Percentiles rank a stretch among this genome's conserved stretches.
phyloP scores from a whole-genome alignment of 2,888 invertebrate species.

The Drosophila nigricruria region DNA sequence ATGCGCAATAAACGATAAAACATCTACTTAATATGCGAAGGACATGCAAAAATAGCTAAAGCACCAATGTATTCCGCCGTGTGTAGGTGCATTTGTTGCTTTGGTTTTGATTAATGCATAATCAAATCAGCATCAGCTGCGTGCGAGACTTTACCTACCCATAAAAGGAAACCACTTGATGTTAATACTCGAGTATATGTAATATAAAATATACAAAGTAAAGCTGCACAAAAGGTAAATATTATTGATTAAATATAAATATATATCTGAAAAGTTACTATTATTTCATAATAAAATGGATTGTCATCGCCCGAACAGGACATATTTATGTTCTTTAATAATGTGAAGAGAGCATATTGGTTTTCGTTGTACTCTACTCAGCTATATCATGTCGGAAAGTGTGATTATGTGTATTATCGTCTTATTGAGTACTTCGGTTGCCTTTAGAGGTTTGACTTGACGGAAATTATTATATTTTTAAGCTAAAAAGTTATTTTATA shows the following conservation, averaged over 20 bases:
- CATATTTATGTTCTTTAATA: neutral
- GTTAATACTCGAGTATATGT: neutral
- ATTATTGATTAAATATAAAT: neutral
- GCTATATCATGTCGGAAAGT: too few relatives aligned
- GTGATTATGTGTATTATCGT: too few relatives aligned
- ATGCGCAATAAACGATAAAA: constrained; percentile 67
- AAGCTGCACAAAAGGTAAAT: neutral
- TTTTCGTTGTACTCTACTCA: too few relatives aligned
- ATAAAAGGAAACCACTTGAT: neutral
- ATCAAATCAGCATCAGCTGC: constrained; percentile 67
- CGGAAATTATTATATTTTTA: too few relatives aligned
- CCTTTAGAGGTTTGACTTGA: too few relatives aligned
- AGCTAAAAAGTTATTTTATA: too few relatives aligned
- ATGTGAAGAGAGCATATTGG: neutral
- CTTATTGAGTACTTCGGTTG: too few relatives aligned
- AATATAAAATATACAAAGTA: neutral
- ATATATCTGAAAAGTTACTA: neutral
- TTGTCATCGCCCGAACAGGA: neutral
- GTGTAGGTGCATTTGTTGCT: constrained; percentile 21
- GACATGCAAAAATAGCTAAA: constrained; percentile 54
- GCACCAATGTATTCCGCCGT: constrained; percentile 9
- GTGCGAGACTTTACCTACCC: constrained; percentile 21
- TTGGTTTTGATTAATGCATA: constrained; percentile 51
- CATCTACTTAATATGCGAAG: constrained; percentile 69
- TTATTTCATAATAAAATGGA: neutral